A percentile compares a stretch with the other conserved stretches of the same genome.
These are phyloP conservation scores for Heteropelma amictum DNA, from an alignment of 2,888 invertebrate genomes.

Conservation along the genomic window DNA sequence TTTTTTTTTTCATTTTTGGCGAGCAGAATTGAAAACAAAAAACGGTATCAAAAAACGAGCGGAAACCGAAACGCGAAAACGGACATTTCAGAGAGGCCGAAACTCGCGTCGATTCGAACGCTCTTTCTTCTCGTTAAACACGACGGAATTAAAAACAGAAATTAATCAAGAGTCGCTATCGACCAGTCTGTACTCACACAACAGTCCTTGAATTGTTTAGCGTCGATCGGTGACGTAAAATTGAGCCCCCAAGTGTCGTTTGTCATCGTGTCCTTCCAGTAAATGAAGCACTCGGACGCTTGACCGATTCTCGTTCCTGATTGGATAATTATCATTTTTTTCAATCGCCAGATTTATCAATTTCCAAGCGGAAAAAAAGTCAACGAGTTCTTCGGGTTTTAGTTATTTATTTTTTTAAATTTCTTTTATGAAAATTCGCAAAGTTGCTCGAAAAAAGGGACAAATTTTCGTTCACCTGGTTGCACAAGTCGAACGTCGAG, in stretches of 20 bases:
- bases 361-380: background rate
- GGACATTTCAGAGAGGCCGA: too few species aligned
- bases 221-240: slow-evolving; percentile 98
- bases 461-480: slow-evolving; percentile 84
- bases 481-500: slow-evolving; percentile 97
- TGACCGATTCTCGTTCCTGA: slow-evolving; percentile 97
- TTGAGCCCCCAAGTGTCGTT: slow-evolving; percentile 99
- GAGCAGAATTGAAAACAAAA: background rate
- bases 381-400: background rate
- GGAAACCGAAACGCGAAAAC: background rate
- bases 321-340: slow-evolving; percentile 28
- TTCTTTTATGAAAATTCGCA: too few species aligned
- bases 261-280: slow-evolving; percentile 98
- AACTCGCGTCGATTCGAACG: background rate
- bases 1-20: background rate
- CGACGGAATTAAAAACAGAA: background rate
- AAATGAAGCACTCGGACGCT: slow-evolving; percentile 98
- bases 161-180: background rate
- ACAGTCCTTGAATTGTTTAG: slow-evolving; percentile 97
- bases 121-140: background rate
- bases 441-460: background rate
- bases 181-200: slow-evolving; percentile 87
- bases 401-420: background rate
- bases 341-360: background rate
- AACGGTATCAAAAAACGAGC: too few species aligned